Evolutionary conservation across 1,140 invertebrate genomes (phyloP).

Genomic region (Drosophila ambigua): DNA sequence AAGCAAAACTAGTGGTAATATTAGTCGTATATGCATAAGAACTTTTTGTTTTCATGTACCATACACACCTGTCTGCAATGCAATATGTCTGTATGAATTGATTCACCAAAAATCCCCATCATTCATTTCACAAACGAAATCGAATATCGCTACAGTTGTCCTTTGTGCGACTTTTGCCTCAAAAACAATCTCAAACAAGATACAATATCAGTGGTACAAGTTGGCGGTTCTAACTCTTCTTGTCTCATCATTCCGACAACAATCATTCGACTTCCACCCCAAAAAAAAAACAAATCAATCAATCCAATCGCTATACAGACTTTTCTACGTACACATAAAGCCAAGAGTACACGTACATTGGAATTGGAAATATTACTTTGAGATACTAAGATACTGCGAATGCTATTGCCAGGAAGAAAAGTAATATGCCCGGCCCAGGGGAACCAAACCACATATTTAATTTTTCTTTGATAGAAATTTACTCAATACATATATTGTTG

Average conservation of each 20-base stretch:
- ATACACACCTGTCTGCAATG: constrained; percentile 21
- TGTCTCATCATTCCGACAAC: constrained; percentile 12
- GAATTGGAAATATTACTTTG: background rate
- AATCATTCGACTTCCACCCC: background rate
- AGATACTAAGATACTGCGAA: background rate
- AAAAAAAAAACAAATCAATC: background rate
- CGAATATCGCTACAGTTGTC: constrained; percentile 21
- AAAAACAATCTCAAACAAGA: background rate
- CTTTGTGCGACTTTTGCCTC: background rate
- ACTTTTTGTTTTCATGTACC: constrained; percentile 16
- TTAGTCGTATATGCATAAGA: constrained; percentile 8
- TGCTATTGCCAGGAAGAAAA: background rate
- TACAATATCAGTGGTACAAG: constrained; percentile 16
- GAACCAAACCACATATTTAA: background rate
- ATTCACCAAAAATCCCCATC: too few relatives aligned
- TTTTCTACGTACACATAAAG: constrained; percentile 54
- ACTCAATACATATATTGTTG: background rate
- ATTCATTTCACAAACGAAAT: too few relatives aligned
- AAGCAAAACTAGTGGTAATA: constrained; percentile 13
- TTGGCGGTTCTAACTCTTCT: constrained; percentile 51
- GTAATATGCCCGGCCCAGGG: constrained; percentile 1
- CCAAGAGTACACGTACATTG: constrained; percentile 3
- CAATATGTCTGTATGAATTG: constrained; percentile 1
- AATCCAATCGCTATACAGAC: background rate
- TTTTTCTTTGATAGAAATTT: background rate